Evolutionary conservation across 1,140 invertebrate genomes (phyloP), one percentile per base, ranked within the genome.

Genomic region (Arctopsyche grandis): DNA sequence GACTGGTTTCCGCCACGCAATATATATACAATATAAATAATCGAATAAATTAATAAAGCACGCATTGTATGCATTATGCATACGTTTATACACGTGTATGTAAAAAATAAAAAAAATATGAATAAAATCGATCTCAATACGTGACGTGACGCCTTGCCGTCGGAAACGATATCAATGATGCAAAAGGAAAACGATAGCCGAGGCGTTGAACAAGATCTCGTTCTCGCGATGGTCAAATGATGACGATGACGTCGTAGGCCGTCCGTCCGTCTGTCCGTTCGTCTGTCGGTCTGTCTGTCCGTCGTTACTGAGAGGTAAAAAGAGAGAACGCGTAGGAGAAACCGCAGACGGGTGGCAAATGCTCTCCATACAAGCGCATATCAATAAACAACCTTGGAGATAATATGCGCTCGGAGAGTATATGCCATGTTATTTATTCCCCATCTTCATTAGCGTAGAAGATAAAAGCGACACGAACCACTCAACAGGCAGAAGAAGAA

Each of bases 391-490:
- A 77, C 73, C 38, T 43, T 58, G 19, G 19, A 66, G 78, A 79
- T 81, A 77, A 79, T 77, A 46, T 52, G 60, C 71, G 26, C 21
- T 52, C 63, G n/a, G 63, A 24, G 21, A 9, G 66, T 38, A 7
- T 73, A 75, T 81, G 70, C 56, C 69, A 56, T 58, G 75, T 80
- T 80, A 80, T 82, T 82, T 82, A 82, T 82, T 82, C 66, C 24
- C 69, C 46, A 80, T 82, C 81, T 82, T 80, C 81, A 82, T 82
- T 82, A 82, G 78, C 76, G 81, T 58, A 71, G 22, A 58, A 63
- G 81, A 82, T 80, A 78, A 82, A 63, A 29, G 60, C 69, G 76
- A 78, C 78, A 82, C 78, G 78, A 79, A 69, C 48, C 74, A 78
- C 78, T 77, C 58, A 66, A 46, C 48, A 16, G 43, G n/a, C 48